Evolutionary conservation across 2,888 invertebrate genomes (phyloP).

Genomic region (Erpobdella octoculata): DNA sequence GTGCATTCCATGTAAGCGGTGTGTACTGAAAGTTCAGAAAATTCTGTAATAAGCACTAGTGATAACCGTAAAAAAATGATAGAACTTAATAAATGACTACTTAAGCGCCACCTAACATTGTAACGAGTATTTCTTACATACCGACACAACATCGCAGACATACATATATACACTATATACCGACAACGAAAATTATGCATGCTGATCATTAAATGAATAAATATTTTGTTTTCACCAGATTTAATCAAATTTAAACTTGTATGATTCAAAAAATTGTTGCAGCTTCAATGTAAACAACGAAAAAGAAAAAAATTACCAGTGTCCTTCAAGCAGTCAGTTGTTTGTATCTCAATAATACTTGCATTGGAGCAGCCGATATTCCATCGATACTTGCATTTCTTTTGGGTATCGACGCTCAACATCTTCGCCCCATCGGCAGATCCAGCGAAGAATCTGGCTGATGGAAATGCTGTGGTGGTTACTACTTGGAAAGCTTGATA

Average conservation of each 20-base stretch:
- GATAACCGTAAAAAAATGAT: neutral
- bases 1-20: slow-evolving; percentile 24
- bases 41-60: no score
- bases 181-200: no score
- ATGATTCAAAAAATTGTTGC: no score
- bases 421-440: neutral
- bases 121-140: no score
- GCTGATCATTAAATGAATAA: no score
- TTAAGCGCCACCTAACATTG: neutral
- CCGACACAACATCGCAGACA: no score
- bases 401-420: neutral
- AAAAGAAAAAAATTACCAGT: neutral
- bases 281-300: no score
- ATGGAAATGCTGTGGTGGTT: neutral
- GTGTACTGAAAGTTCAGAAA: neutral
- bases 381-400: slow-evolving; percentile 13
- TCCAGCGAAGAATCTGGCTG: neutral
- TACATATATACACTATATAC: no score
- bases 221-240: no score
- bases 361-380: neutral
- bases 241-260: no score
- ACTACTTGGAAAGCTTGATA: neutral
- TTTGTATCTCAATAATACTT: neutral
- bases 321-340: neutral
- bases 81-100: neutral